Conservation (phyloP, 2,113 vertebrate genomes). For the Dunckerocampus dactyliophorus region DNA sequence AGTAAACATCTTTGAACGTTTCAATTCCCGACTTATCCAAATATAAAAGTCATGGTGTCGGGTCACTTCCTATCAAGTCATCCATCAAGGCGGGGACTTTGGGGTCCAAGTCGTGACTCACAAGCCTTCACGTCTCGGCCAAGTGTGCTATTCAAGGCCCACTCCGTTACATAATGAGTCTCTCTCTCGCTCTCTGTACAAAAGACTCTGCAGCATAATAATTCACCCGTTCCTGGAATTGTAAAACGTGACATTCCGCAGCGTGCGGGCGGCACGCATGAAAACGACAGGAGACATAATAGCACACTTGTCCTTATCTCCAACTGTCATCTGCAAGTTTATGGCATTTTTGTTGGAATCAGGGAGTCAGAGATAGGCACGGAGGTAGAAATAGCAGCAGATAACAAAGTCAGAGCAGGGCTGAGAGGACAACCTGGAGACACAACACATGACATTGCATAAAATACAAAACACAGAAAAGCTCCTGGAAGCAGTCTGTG, state of each 20-base stretch:
- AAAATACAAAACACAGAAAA: constrained; percentile 27
- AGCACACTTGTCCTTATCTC: constrained; percentile 37
- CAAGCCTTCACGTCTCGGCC: neutral
- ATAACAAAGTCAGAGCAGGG: constrained; percentile 25
- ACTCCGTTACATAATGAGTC: constrained; percentile 19
- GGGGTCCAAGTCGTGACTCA: constrained; percentile 4
- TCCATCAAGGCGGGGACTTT: neutral
- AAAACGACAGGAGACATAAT: constrained; percentile 32
- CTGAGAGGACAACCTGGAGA: constrained; percentile 30
- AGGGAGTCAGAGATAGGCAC: constrained; percentile 25
- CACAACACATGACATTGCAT: constrained; percentile 54
- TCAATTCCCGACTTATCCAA: neutral
- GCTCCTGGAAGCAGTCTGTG: constrained; percentile 16
- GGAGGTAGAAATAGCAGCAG: constrained; percentile 25
- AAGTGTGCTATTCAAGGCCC: constrained; percentile 1
- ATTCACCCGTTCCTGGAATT: constrained; percentile 14
- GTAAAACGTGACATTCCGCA: constrained; percentile 29
- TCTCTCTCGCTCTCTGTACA: neutral
- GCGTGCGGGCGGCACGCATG: constrained; percentile 1
- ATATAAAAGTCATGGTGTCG: neutral
- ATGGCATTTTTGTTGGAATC: constrained; percentile 27
- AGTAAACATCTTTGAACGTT: neutral
- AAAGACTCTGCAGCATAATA: constrained; percentile 11
- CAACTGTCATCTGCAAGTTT: constrained; percentile 28
- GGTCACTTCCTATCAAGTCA: neutral